Conservation (phyloP, 1,140 invertebrate species). For the Antheraea mylitta region DNA sequence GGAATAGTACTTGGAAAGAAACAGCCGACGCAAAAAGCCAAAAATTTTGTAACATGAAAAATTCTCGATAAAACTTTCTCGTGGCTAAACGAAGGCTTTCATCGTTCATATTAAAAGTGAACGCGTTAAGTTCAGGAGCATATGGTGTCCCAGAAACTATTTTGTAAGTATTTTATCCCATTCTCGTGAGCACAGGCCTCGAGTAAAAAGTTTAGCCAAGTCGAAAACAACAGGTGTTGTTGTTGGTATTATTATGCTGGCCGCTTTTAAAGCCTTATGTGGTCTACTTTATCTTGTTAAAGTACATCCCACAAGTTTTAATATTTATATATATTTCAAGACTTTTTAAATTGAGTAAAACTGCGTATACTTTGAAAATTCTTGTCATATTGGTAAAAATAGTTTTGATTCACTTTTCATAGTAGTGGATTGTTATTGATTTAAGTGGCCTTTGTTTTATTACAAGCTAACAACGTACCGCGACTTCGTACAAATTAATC, state of each 20-base stretch:
- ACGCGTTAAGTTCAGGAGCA: constrained; percentile 60
- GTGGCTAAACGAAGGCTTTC: constrained; percentile 24
- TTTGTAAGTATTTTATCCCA: constrained; percentile 73
- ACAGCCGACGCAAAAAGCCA: no score
- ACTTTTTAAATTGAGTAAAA: no score
- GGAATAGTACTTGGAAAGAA: no score
- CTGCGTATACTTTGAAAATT: no score
- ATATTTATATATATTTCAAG: background rate
- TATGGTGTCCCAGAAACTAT: constrained; percentile 74
- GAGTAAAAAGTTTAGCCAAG: constrained; percentile 72
- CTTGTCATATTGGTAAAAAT: no score
- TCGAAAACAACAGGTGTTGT: constrained; percentile 70
- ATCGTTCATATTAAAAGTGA: constrained; percentile 37
- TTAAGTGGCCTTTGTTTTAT: no score
- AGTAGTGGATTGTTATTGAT: no score
- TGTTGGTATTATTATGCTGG: constrained; percentile 24
- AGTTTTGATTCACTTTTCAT: no score
- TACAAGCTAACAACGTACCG: no score
- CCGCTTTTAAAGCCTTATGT: constrained; percentile 19
- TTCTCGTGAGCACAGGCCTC: constrained; percentile 47
- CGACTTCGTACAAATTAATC: no score
- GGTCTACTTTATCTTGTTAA: background rate
- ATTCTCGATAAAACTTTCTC: constrained; percentile 17
- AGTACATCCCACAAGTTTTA: background rate
- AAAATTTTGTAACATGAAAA: background rate